phyloP scores from a whole-genome alignment of 2,888 invertebrate genomes.

The Norana najaformis region DNA sequence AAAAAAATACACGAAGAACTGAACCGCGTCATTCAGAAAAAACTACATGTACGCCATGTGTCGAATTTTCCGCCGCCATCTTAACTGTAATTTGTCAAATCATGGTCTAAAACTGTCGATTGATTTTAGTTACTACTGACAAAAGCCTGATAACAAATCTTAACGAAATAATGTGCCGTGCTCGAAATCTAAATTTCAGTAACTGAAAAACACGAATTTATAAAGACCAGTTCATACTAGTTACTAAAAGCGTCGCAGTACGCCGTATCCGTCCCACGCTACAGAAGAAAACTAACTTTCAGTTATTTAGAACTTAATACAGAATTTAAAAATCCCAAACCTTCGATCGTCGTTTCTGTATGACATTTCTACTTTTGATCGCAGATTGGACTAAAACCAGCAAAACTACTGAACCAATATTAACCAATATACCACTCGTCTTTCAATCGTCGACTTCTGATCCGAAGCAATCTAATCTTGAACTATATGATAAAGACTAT shows the following conservation, averaged over 20 bases:
- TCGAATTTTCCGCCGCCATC: background rate
- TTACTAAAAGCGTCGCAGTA: no score
- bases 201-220: background rate
- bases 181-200: background rate
- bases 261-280: background rate
- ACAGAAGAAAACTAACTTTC: background rate
- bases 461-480: background rate
- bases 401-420: background rate
- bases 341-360: background rate
- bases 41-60: background rate
- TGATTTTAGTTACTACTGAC: background rate
- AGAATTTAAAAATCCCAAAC: background rate
- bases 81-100: background rate
- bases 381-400: background rate
- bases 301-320: background rate
- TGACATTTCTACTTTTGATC: background rate
- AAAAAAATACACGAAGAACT: background rate
- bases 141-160: background rate
- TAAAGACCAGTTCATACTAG: background rate
- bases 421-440: background rate
- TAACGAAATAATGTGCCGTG: background rate
- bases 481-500: background rate
- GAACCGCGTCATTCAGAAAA: background rate
- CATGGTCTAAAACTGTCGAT: background rate
- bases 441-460: background rate